phyloP scores from a whole-genome alignment of 2,888 invertebrate species.

The Amphipyra berbera region DNA sequence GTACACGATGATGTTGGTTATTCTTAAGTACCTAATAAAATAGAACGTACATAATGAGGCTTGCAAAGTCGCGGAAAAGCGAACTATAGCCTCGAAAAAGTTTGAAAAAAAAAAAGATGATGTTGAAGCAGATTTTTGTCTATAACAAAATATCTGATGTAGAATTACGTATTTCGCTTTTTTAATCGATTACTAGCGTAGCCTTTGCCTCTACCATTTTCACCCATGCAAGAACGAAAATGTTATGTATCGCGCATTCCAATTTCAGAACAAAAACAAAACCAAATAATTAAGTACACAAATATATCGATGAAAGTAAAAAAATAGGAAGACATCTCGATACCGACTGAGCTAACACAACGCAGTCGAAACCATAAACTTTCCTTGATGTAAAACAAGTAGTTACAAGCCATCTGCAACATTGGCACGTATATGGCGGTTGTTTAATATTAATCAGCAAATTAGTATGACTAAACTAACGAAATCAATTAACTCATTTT shows the following conservation, averaged over 20 bases:
- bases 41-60: too few relatives aligned
- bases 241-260: constrained; percentile 20
- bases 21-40: too few relatives aligned
- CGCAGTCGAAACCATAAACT: constrained; percentile 73
- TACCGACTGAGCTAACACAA: constrained; percentile 35
- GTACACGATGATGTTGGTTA: too few relatives aligned
- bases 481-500: constrained; percentile 83
- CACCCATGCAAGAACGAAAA: constrained; percentile 9
- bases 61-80: too few relatives aligned
- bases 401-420: constrained; percentile 76
- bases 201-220: too few relatives aligned
- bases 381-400: constrained; percentile 72
- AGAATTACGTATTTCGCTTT: too few relatives aligned
- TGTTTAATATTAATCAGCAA: constrained; percentile 85
- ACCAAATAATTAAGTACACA: constrained; percentile 15
- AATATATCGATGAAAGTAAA: constrained; percentile 27
- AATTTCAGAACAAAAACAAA: constrained; percentile 24
- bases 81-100: too few relatives aligned
- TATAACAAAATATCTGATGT: too few relatives aligned
- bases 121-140: too few relatives aligned
- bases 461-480: constrained; percentile 86
- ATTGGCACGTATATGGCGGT: constrained; percentile 77
- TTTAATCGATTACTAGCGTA: too few relatives aligned
- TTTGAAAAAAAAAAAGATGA: too few relatives aligned
- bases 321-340: constrained; percentile 32